phyloP scores from a whole-genome alignment of 2,797 vertebrate genomes.

The Chelidonichthys spinosus region DNA sequence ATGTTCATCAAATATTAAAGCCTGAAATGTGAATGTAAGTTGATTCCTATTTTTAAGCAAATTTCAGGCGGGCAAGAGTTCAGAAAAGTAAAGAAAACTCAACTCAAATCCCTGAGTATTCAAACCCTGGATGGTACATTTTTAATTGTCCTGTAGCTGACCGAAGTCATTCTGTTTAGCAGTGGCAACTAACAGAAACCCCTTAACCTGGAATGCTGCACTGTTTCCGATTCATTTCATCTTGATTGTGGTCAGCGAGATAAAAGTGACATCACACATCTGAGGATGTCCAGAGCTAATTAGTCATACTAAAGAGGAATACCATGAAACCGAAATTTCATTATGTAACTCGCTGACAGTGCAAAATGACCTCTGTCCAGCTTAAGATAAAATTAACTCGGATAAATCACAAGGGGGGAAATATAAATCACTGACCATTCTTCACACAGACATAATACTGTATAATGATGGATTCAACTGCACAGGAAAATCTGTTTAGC shows the following conservation, averaged over 20 bases:
- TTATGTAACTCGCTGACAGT: constrained; percentile 59
- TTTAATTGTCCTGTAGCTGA: constrained; percentile 35
- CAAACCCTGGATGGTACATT: not conserved
- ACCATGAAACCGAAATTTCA: constrained; percentile 55
- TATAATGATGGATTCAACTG: constrained; percentile 53
- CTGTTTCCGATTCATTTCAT: constrained; percentile 36
- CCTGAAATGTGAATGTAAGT: constrained; percentile 1
- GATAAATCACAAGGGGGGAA: constrained; percentile 51
- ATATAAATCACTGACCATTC: constrained; percentile 44
- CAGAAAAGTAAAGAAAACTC: constrained; percentile 4
- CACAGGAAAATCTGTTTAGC: constrained; percentile 49
- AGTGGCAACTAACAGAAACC: not conserved
- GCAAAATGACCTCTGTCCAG: constrained; percentile 58
- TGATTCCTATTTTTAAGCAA: not conserved
- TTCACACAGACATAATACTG: constrained; percentile 48
- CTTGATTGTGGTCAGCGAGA: constrained; percentile 44
- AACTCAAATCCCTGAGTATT: constrained; percentile 26
- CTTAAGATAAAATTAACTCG: constrained; percentile 67
- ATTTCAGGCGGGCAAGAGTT: constrained; percentile 7
- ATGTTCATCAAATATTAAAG: constrained; percentile 53
- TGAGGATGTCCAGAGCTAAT: constrained; percentile 57
- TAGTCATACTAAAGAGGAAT: constrained; percentile 60
- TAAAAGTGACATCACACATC: constrained; percentile 44
- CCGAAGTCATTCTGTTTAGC: constrained; percentile 53
- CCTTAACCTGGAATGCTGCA: constrained; percentile 13